A percentile compares a stretch with the other conserved stretches of the same genome.
phyloP scores from a whole-genome alignment of 1,140 invertebrate species.

The Apolygus lucorum region DNA sequence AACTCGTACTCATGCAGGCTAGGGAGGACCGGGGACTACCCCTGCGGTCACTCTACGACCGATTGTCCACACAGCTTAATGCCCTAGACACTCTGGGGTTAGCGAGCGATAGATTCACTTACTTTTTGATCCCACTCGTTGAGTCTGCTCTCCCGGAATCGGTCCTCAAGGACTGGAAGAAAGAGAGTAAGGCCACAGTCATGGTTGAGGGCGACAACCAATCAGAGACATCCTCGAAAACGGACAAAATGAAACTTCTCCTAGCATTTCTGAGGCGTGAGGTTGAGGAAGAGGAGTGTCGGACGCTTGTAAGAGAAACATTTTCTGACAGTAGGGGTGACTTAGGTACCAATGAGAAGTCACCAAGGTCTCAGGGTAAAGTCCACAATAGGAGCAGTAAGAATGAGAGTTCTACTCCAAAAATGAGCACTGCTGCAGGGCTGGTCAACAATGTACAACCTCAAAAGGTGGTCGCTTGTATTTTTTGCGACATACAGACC shows the following conservation, averaged over 20 bases:
- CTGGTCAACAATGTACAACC: neutral
- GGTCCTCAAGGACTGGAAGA: neutral
- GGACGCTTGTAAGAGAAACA: neutral
- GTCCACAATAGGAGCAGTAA: neutral
- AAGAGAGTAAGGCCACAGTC: neutral
- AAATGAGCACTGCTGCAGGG: neutral
- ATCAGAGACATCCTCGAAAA: neutral
- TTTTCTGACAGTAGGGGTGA: neutral
- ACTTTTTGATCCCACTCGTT: neutral
- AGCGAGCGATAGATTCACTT: neutral
- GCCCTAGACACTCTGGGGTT: neutral
- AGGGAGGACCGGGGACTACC: neutral
- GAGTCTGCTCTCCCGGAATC: neutral
- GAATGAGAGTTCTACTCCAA: neutral
- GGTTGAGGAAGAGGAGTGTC: neutral
- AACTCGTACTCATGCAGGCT: constrained; percentile 18
- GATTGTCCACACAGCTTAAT: constrained; percentile 21
- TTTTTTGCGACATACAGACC: neutral
- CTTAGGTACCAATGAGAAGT: neutral
- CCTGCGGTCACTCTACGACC: constrained; percentile 21
- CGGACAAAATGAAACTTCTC: neutral
- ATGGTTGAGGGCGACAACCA: neutral
- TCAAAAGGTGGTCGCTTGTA: neutral
- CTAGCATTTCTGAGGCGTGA: neutral
- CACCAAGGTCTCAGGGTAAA: neutral